Percentiles rank a stretch among this genome's conserved stretches.
These are phyloP conservation scores for Nipponia nippon DNA, from an alignment of 2,113 vertebrate species.

Conservation along the genomic window DNA sequence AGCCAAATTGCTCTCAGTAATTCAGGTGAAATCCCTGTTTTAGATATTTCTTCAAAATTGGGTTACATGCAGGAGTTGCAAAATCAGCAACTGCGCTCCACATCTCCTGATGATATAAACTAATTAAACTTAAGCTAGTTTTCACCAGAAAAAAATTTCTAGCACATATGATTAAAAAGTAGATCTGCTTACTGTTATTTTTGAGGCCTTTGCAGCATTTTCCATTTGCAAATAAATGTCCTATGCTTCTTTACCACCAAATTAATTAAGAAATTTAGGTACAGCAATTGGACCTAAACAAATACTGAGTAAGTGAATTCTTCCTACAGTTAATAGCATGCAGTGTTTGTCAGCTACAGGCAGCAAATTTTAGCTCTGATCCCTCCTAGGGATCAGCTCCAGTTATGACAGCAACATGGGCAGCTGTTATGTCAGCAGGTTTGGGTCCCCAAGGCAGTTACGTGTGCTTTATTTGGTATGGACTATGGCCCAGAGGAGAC, in stretches of 20 bases:
- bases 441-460: not conserved
- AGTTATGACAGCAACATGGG: not conserved
- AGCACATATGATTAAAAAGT: not conserved
- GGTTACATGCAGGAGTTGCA: not conserved
- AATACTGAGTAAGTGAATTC: not conserved
- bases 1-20: slow-evolving; percentile 32
- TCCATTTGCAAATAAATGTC: not conserved
- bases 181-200: not conserved
- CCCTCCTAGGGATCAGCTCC: not conserved
- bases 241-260: not conserved
- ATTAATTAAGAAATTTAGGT: not conserved
- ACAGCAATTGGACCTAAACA: not conserved
- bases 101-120: not conserved
- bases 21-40: slow-evolving; percentile 6
- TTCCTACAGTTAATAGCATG: not conserved
- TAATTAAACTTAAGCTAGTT: not conserved
- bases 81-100: not conserved
- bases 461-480: accelerated
- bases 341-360: too few species aligned
- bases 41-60: slow-evolving; percentile 41
- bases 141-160: not conserved
- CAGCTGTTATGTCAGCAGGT: not conserved
- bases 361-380: not conserved
- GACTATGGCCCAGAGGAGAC: not conserved
- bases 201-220: not conserved